Evolutionary conservation across 2,888 invertebrate genomes (phyloP), one percentile per base, ranked within the genome.

Genomic region (Orthosia gracilis): DNA sequence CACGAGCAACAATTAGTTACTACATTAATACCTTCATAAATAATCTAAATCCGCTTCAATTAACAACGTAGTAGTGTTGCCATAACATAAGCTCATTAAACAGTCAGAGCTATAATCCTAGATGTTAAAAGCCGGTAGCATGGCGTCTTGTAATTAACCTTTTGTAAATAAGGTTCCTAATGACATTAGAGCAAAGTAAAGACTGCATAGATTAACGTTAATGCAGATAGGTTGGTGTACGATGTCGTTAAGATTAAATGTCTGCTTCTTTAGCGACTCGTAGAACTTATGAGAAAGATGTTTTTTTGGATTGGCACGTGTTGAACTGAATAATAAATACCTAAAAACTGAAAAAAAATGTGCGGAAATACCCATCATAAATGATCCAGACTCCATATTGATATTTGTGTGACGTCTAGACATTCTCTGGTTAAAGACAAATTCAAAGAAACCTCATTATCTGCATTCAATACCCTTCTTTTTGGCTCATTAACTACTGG

Each of bases 101-200:
- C 76, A 87, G 79, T 87, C 85, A 85, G 85, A 84, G 83, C 82
- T 80, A 71, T 78, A 83, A 82, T 85, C 84, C 58, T 82, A 82
- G 84, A 86, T 82, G 85, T 83, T 86, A 85, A 89, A 86, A 82
- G 86, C 84, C 83, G 80, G 85, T 81, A 88, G 80, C 86, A 84
- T 85, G 76, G 82, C 82, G 73, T 85, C 71, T 65, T 76, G 85
- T 90, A 91, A 90, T 91, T 90, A 91, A 88, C 88, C 85, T 87
- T 85, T 87, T 88, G 85, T 85, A 83, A 88, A 87, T 88, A 86
- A 85, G 87, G 84, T 78, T 69, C 74, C 82, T 87, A 89, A 90
- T 89, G 89, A 86, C 81, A 84, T 89, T 88, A 84, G 52, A 80
- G 80, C 73, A 61, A 73, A 81, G 89, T 76, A 84, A 83, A 84